Base-by-base conservation (phyloP, 2,113 vertebrate genomes). In the Cacatua alba region DNA sequence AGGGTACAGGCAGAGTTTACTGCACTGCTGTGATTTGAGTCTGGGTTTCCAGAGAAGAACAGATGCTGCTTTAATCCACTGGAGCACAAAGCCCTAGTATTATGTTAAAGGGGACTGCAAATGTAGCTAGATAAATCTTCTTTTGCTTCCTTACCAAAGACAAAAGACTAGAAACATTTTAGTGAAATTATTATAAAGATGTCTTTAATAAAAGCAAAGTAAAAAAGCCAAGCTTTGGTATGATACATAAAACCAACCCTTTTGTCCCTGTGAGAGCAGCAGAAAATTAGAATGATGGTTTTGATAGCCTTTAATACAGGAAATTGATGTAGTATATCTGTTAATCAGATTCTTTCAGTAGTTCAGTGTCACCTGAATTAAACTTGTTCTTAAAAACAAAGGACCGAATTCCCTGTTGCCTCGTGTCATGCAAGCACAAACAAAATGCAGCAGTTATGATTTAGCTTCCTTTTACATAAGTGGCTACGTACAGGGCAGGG, bases 61-160 rank as follows among this genome's bases (percentile, higher is more conserved):
- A 94, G 94, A 96, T 96, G 95, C 94, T 94, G 92, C 96, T 96
- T 97, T 96, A 96, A 97, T 96, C 96, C 86, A 71, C 91, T 94
- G 88, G 86, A 91, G 92, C 92, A 96, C 94, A 96, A 97, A 97
- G 94, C 96, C 83, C 92, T 49, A 96, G 92, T 95, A 97, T 97
- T 95, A 96, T 3, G 4, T 92, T 97, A 95, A 91, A 94, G 88
- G 57, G 80, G 86, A 79, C 91, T 94, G 91, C 62, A 81, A 94
- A 96, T 96, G 86, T 71, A 95, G 80, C 86, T 78, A 91, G 94
- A 96, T 94, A 95, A 95, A 97, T 95, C 94, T 94, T 89, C 88
- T 92, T 96, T 94, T 95, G 52, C 92, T 95, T 94, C 86, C 74
- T 91, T 76, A 89, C 53, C 90, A 76, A 59, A 53, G 83, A 93